Percentiles rank a stretch among this genome's conserved stretches.
phyloP scores from a whole-genome alignment of 1,140 invertebrate genomes.

The Trachelipus rathkii region DNA sequence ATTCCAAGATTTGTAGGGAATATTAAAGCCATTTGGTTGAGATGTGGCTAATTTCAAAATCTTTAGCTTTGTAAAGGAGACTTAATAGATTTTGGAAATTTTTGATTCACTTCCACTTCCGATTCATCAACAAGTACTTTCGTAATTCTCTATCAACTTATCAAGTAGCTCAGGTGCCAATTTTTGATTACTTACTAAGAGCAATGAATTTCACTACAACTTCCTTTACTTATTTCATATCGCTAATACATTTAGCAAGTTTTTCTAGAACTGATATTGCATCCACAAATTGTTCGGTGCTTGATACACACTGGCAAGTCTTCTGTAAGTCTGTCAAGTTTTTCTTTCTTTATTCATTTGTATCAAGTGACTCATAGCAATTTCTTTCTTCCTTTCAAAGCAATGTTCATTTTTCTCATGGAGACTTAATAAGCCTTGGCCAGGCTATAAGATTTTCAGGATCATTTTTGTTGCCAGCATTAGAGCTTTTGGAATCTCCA shows the following conservation, averaged over 20 bases:
- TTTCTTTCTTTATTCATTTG: neutral
- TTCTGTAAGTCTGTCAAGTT: constrained; percentile 3
- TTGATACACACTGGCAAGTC: neutral
- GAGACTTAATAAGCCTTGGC: neutral
- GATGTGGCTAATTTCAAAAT: neutral
- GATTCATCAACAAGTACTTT: constrained; percentile 24
- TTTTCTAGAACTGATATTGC: neutral
- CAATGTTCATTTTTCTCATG: neutral
- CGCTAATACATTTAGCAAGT: neutral
- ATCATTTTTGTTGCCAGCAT: constrained; percentile 18
- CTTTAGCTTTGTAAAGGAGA: constrained; percentile 14
- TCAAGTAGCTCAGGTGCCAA: neutral
- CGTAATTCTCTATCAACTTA: constrained; percentile 17
- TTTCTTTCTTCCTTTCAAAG: neutral
- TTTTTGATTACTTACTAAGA: neutral
- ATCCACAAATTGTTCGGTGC: neutral
- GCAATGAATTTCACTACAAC: neutral
- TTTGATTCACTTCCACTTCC: constrained; percentile 24
- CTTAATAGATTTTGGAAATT: constrained; percentile 22
- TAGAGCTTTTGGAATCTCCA: constrained; percentile 41
- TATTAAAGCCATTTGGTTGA: constrained; percentile 3
- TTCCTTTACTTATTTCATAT: neutral
- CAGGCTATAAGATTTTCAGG: constrained; percentile 12
- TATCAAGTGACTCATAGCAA: neutral
- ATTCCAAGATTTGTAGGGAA: constrained; percentile 23